phyloP scores from a whole-genome alignment of 92 coral and sea anemone species.

The Parazoanthus darwini region DNA sequence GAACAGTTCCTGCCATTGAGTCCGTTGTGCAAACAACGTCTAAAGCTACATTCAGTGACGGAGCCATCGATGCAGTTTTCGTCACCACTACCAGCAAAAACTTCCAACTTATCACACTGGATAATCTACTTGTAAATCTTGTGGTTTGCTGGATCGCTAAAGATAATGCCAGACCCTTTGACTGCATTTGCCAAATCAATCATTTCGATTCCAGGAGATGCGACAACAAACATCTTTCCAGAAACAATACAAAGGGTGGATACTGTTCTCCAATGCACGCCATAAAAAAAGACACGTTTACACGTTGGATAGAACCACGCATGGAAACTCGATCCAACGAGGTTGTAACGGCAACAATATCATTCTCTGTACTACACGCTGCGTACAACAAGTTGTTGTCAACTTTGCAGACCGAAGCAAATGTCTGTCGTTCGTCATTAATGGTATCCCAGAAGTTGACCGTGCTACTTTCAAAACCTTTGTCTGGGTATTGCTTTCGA shows the following conservation, averaged over 20 bases:
- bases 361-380: conserved; percentile 37
- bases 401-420: conserved; percentile 30
- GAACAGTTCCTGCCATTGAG: conserved; percentile 54
- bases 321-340: conserved; percentile 29
- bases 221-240: conserved; percentile 25
- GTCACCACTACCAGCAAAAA: conserved; percentile 60
- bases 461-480: conserved; percentile 36
- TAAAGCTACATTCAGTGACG: conserved; percentile 42
- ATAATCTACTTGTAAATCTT: conserved; percentile 51
- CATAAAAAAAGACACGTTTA: conserved; percentile 39
- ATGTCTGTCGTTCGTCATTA: conserved; percentile 23
- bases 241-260: conserved; percentile 38
- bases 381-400: conserved; percentile 40
- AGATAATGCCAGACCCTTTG: conserved; percentile 54
- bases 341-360: conserved; percentile 32
- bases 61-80: conserved; percentile 55
- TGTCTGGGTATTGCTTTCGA: conserved; percentile 16
- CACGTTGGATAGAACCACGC: conserved; percentile 43
- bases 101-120: conserved; percentile 40
- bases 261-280: conserved; percentile 40
- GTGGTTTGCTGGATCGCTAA: conserved; percentile 53
- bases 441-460: conserved; percentile 38
- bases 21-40: conserved; percentile 53
- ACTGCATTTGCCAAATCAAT: conserved; percentile 38
- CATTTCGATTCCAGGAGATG: conserved; percentile 41